These are phyloP conservation scores for Entosphenus tridentatus DNA, from an alignment of 2,113 vertebrate species.

Conservation along the genomic window DNA sequence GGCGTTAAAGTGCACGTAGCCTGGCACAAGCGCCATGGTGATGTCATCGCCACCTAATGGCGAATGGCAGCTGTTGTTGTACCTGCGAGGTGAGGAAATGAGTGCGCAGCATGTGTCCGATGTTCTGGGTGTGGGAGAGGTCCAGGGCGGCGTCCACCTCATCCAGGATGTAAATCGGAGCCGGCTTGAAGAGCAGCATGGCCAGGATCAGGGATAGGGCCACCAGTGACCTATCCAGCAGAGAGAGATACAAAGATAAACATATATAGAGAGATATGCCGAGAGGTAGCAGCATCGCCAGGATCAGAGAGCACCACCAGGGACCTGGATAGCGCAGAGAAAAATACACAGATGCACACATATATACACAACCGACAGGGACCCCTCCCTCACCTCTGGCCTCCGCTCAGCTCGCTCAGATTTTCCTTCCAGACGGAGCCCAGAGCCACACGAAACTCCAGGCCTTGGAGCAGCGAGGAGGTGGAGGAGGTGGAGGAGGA, in stretches of 20 bases:
- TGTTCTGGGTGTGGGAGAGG: conserved; percentile 90
- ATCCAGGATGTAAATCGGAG: conserved; percentile 85
- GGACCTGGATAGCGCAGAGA: too few species aligned
- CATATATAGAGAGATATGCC: too few species aligned
- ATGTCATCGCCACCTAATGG: too few species aligned
- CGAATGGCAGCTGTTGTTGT: background rate
- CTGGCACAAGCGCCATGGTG: too few species aligned
- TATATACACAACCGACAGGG: background rate
- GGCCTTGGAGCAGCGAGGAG: conserved; percentile 32
- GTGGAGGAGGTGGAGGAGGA: background rate
- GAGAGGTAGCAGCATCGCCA: too few species aligned
- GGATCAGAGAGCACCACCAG: too few species aligned
- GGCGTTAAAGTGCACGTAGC: too few species aligned
- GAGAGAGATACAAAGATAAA: background rate
- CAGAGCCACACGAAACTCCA: conserved; percentile 73
- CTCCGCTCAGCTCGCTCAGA: conserved; percentile 76
- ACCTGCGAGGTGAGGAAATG: conserved; percentile 85
- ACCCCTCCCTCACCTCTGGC: conserved; percentile 42
- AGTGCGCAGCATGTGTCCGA: conserved; percentile 69
- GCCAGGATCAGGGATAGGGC: conserved; percentile 77
- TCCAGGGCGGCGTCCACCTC: conserved; percentile 92
- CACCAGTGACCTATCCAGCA: conserved; percentile 47
- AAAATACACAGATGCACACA: background rate
- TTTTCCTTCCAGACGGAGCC: conserved; percentile 94
- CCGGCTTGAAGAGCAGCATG: conserved; percentile 90